These are phyloP conservation scores for Eidolon helvum DNA, from an alignment of 2,113 vertebrate species.

Conservation along the genomic window DNA sequence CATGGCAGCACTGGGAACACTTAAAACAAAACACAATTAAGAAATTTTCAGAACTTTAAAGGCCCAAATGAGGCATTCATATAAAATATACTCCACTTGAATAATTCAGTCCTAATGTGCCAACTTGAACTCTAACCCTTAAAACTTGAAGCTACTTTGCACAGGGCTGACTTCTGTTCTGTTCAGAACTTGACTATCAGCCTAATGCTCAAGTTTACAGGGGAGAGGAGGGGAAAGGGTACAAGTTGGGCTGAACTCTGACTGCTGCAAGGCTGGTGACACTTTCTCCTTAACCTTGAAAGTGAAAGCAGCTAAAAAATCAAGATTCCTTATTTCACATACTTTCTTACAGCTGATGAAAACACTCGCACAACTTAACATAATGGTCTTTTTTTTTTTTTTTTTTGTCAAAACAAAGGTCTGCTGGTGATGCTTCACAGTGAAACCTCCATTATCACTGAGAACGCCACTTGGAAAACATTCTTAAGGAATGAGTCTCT, in stretches of 20 bases:
- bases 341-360: slow-evolving; percentile 73
- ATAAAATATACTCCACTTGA: slow-evolving; percentile 55
- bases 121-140: slow-evolving; percentile 47
- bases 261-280: slow-evolving; percentile 40
- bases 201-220: not conserved
- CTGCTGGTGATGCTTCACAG: slow-evolving; percentile 89
- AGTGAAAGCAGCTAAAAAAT: slow-evolving; percentile 67
- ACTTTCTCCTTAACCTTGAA: slow-evolving; percentile 43
- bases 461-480: slow-evolving; percentile 80
- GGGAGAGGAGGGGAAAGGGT: not conserved
- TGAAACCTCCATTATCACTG: slow-evolving; percentile 83
- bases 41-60: slow-evolving; percentile 55
- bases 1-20: not conserved
- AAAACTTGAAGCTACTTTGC: slow-evolving; percentile 52
- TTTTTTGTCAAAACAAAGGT: slow-evolving; percentile 77
- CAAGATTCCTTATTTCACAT: slow-evolving; percentile 39
- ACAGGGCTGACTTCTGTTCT: slow-evolving; percentile 32
- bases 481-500: slow-evolving; percentile 78
- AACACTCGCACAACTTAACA: slow-evolving; percentile 76
- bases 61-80: slow-evolving; percentile 39
- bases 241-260: not conserved
- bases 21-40: slow-evolving; percentile 4
- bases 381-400: slow-evolving; percentile 19
- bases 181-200: not conserved
- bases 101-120: slow-evolving; percentile 38